phyloP scores from a whole-genome alignment of 2,113 vertebrate species.

The Chrysochloris asiatica region DNA sequence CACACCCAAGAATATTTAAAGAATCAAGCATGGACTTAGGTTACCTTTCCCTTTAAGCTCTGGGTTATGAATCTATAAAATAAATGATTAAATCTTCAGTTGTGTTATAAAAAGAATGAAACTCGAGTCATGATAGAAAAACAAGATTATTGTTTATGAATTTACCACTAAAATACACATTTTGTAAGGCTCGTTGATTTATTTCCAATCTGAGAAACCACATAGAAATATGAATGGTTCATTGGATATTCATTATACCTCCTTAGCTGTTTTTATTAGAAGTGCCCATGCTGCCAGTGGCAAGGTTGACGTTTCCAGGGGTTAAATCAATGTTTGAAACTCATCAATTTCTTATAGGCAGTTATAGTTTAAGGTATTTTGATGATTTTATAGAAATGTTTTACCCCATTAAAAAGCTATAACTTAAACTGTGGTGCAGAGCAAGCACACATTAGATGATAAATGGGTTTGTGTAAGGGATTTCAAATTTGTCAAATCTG shows the following conservation, averaged over 20 bases:
- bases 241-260: slow-evolving; percentile 72
- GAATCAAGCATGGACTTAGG: not conserved
- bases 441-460: slow-evolving; percentile 66
- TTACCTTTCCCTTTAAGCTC: not conserved
- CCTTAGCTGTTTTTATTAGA: slow-evolving; percentile 71
- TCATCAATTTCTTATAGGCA: slow-evolving; percentile 72
- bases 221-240: slow-evolving; percentile 64
- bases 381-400: slow-evolving; percentile 74
- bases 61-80: slow-evolving; percentile 28
- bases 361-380: slow-evolving; percentile 74
- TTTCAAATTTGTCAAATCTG: slow-evolving; percentile 77
- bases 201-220: slow-evolving; percentile 63
- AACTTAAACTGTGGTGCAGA: slow-evolving; percentile 65
- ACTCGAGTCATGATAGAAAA: slow-evolving; percentile 48
- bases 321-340: slow-evolving; percentile 64
- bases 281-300: slow-evolving; percentile 45
- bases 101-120: slow-evolving; percentile 61
- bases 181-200: slow-evolving; percentile 75
- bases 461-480: slow-evolving; percentile 71
- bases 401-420: slow-evolving; percentile 75
- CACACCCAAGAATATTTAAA: not conserved
- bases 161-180: slow-evolving; percentile 47
- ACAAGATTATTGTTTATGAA: slow-evolving; percentile 70
- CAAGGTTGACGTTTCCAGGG: slow-evolving; percentile 53
- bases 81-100: slow-evolving; percentile 44